Conservation (phyloP, 1,140 invertebrate species). For the Rhagoletis zephyria region DNA sequence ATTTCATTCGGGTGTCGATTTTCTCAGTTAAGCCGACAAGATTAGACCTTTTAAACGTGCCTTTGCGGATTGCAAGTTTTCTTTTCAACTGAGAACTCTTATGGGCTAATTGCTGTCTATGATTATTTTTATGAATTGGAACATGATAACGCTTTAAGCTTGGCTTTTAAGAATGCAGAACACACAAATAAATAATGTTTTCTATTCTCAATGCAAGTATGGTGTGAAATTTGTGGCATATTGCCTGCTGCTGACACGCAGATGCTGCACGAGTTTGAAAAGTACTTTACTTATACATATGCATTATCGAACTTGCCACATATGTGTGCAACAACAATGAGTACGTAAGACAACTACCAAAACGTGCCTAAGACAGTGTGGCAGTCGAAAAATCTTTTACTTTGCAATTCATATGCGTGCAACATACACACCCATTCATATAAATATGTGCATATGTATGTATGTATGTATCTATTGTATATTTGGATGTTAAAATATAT, state of each 20-base stretch:
- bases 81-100: no score
- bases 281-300: neutral
- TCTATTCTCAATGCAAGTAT: neutral
- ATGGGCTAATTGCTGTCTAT: no score
- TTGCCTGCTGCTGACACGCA: constrained; percentile 30
- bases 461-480: neutral
- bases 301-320: neutral
- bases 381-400: constrained; percentile 40
- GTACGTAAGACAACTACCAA: constrained; percentile 28
- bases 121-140: no score
- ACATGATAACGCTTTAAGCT: no score
- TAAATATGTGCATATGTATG: neutral
- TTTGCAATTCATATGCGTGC: constrained; percentile 46
- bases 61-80: no score
- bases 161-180: no score
- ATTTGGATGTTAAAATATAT: neutral
- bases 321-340: constrained; percentile 7
- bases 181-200: neutral
- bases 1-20: no score
- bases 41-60: no score
- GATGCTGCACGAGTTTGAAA: neutral
- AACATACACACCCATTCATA: neutral
- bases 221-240: constrained; percentile 29
- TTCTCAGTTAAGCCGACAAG: no score
- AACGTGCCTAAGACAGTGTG: constrained; percentile 42